A percentile compares a stretch with the other conserved stretches of the same genome.
Conservation (phyloP, 1,140 invertebrate genomes). For the Drosophila pandora region DNA sequence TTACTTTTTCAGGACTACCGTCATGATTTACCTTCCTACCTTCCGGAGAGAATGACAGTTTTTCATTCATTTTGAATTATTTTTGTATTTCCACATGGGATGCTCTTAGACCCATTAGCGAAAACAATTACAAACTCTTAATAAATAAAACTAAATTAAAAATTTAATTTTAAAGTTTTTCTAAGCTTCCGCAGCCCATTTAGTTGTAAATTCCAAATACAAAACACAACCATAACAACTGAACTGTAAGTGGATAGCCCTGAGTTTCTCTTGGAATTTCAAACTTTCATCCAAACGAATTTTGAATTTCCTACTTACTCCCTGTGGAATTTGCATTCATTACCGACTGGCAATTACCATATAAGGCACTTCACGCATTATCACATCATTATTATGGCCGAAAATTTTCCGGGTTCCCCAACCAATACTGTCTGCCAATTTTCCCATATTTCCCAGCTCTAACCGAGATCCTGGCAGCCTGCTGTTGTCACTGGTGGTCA, state of each 20-base stretch:
- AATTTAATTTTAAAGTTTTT: too few species aligned
- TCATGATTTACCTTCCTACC: not conserved
- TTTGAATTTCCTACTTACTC: conserved; percentile 17
- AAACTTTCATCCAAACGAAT: not conserved
- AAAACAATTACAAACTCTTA: too few species aligned
- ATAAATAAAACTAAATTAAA: too few species aligned
- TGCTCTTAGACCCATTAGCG: too few species aligned
- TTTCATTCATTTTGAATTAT: too few species aligned
- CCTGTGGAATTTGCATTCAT: conserved; percentile 47
- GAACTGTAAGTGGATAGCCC: too few species aligned
- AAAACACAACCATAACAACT: not conserved
- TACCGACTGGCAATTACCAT: conserved; percentile 49
- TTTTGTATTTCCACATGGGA: too few species aligned
- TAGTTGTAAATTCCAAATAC: not conserved
- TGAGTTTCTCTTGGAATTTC: not conserved
- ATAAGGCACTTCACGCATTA: conserved; percentile 51
- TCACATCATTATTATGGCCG: conserved; percentile 53
- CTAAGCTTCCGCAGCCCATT: too few species aligned
- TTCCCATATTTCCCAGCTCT: not conserved
- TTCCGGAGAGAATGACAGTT: not conserved
- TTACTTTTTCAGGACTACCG: conserved; percentile 5
- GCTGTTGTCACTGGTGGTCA: conserved; percentile 66
- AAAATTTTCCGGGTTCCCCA: conserved; percentile 38
- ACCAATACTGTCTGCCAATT: not conserved
- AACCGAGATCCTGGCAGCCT: conserved; percentile 25